phyloP scores from a whole-genome alignment of 2,888 invertebrate genomes.

The Peribatodes rhomboidaria region DNA sequence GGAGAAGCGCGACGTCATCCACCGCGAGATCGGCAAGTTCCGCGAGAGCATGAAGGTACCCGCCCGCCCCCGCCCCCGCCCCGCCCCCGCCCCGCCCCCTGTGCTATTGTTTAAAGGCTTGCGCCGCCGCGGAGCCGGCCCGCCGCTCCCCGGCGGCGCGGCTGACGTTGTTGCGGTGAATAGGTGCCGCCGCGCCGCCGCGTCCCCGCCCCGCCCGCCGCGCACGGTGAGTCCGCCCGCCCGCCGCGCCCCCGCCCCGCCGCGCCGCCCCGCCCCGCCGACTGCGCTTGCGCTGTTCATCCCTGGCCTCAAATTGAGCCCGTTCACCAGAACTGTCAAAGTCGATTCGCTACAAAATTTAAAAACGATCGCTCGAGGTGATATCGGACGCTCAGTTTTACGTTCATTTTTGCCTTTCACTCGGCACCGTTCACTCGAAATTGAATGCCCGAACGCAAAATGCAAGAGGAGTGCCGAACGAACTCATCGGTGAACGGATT shows the following conservation, averaged over 20 bases:
- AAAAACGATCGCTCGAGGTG: no score
- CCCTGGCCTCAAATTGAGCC: no score
- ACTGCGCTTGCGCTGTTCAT: not conserved
- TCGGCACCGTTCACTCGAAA: no score
- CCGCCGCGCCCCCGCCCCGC: not conserved
- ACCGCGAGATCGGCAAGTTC: conserved; percentile 98
- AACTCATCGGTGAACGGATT: no score
- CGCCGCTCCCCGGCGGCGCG: conserved; percentile 2
- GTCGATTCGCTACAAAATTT: no score
- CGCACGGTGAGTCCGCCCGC: conserved; percentile 25
- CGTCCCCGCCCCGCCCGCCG: conserved; percentile 40
- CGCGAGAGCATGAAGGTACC: conserved; percentile 98
- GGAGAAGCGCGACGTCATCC: conserved; percentile 98
- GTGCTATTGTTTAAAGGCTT: conserved; percentile 26
- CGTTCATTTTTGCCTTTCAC: no score
- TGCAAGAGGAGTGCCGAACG: no score
- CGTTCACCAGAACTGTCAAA: no score
- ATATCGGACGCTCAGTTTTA: no score
- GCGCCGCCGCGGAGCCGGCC: not conserved
- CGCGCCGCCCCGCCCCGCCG: not conserved
- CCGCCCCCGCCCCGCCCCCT: conserved; percentile 22
- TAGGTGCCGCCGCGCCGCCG: conserved; percentile 48
- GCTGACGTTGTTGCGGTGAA: conserved; percentile 47
- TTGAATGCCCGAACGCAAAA: no score
- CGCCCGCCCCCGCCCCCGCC: conserved; percentile 42